Evolutionary conservation across 2,113 vertebrate species (phyloP).

Genomic region (Lanius collurio): DNA sequence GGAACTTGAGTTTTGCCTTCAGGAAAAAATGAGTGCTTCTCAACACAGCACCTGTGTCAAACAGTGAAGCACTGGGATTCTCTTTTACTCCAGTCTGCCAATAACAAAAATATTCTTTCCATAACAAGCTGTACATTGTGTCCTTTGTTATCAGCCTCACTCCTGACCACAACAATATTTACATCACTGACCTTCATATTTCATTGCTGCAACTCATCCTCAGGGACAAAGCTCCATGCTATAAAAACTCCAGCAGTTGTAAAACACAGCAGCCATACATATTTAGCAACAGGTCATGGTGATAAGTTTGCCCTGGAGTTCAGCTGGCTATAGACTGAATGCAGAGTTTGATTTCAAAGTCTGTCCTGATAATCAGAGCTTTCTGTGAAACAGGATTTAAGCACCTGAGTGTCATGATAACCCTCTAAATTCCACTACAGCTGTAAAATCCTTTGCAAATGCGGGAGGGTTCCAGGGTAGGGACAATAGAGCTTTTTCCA

Average conservation of each 20-base stretch:
- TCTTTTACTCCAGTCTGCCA: neutral
- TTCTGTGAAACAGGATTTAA: neutral
- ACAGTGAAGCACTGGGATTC: neutral
- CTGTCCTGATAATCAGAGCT: constrained; percentile 23
- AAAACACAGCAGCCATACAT: neutral
- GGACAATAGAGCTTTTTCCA: neutral
- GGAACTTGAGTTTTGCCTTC: neutral
- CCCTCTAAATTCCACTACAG: neutral
- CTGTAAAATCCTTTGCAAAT: neutral
- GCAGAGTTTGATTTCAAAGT: constrained; percentile 62
- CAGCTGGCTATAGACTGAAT: neutral
- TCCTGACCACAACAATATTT: neutral
- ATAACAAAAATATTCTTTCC: neutral
- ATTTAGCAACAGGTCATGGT: constrained; percentile 54
- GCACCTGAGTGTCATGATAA: neutral
- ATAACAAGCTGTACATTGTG: neutral
- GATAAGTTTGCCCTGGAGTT: constrained; percentile 43
- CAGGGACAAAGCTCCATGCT: neutral
- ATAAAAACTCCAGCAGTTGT: constrained; percentile 13
- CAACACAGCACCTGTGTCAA: neutral
- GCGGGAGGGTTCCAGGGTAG: neutral
- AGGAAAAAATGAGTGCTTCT: neutral
- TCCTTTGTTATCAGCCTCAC: neutral
- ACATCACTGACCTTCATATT: neutral
- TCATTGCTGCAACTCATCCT: constrained; percentile 5